These are phyloP conservation scores for Hirtodrosophila confusa DNA, from an alignment of 2,888 invertebrate genomes.

Conservation along the genomic window DNA sequence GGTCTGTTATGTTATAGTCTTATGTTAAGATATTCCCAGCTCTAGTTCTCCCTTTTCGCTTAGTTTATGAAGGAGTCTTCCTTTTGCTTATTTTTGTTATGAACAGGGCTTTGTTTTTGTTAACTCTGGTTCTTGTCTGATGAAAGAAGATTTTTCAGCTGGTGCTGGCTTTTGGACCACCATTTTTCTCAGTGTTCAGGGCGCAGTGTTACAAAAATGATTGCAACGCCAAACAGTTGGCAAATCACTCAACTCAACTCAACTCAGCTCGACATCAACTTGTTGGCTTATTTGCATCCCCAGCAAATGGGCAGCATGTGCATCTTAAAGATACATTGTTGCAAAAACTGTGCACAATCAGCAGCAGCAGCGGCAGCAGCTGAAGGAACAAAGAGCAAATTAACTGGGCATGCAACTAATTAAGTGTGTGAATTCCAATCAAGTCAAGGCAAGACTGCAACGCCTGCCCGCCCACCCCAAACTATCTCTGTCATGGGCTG, in stretches of 20 bases:
- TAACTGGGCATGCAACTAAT: conserved; percentile 67
- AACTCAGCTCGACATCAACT: background rate
- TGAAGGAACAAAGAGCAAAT: conserved; percentile 48
- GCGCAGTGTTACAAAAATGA: conserved; percentile 24
- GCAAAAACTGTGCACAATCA: conserved; percentile 50
- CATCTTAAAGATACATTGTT: conserved; percentile 57
- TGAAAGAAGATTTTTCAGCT: too few relatives aligned
- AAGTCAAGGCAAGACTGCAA: conserved; percentile 34
- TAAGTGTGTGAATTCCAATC: conserved; percentile 78
- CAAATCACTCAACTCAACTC: conserved; percentile 49
- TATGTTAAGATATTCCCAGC: too few relatives aligned
- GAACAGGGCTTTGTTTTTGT: too few relatives aligned
- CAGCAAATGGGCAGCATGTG: conserved; percentile 27
- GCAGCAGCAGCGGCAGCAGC: conserved; percentile 14
- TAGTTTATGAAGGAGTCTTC: too few relatives aligned
- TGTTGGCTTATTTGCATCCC: conserved; percentile 57
- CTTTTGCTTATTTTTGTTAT: too few relatives aligned
- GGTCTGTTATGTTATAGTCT: too few relatives aligned
- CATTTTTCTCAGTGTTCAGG: background rate
- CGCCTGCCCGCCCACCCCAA: conserved; percentile 3
- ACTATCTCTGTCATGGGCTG: conserved; percentile 41
- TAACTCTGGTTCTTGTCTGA: too few relatives aligned
- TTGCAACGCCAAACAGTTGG: conserved; percentile 36
- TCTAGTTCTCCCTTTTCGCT: too few relatives aligned
- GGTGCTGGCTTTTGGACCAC: too few relatives aligned